Conservation (phyloP, 1,140 invertebrate species). For the Sminthurinus signatus region DNA sequence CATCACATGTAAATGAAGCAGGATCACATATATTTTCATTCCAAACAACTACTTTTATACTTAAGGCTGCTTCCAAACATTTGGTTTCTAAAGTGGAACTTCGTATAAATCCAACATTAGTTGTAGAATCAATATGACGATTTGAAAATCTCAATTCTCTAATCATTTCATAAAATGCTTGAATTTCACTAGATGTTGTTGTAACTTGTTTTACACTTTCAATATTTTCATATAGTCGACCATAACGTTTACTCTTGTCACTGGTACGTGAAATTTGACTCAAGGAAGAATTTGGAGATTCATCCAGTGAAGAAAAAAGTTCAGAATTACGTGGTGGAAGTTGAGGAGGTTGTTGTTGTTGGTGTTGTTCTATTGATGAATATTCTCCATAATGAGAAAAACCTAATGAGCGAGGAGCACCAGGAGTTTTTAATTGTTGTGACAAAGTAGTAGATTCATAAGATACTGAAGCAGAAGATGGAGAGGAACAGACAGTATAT, state of each 20-base stretch:
- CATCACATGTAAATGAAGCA: conserved; percentile 79
- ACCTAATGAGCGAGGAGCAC: conserved; percentile 7
- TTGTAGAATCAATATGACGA: conserved; percentile 56
- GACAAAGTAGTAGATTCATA: conserved; percentile 6
- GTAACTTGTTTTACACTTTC: conserved; percentile 56
- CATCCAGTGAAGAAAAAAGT: not conserved
- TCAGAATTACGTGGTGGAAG: conserved; percentile 23
- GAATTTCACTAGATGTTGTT: conserved; percentile 63
- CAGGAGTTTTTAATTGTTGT: not conserved
- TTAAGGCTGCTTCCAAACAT: conserved; percentile 66
- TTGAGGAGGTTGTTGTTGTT: not conserved
- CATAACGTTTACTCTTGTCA: conserved; percentile 37
- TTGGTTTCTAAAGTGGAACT: conserved; percentile 69
- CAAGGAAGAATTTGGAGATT: conserved; percentile 1
- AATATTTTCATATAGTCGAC: conserved; percentile 65
- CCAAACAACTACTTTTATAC: conserved; percentile 77
- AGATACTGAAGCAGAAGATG: not conserved
- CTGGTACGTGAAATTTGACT: conserved; percentile 13
- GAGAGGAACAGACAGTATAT: conserved; percentile 48
- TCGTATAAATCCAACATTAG: conserved; percentile 72
- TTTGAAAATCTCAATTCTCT: conserved; percentile 64
- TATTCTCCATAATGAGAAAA: conserved; percentile 15
- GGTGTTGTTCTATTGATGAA: not conserved
- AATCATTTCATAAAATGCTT: conserved; percentile 73
- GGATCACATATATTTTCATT: conserved; percentile 54